phyloP scores from a whole-genome alignment of 2,113 vertebrate genomes.

The Pampusana beccarii region DNA sequence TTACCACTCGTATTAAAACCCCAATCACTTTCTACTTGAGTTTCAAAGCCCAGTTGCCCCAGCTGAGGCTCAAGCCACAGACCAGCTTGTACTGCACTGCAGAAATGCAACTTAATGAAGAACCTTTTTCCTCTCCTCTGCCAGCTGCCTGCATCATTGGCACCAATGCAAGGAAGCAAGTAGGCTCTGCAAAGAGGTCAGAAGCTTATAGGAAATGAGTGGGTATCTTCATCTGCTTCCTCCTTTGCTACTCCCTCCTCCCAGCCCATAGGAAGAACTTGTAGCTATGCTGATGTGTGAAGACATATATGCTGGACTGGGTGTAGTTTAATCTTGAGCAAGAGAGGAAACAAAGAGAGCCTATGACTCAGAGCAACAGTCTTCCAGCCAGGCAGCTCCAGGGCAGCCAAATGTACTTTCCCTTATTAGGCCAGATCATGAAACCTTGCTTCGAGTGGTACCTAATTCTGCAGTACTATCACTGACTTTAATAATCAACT shows the following conservation, averaged over 20 bases:
- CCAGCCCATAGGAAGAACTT: background rate
- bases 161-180: background rate
- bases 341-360: slow-evolving; percentile 33
- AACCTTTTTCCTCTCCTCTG: background rate
- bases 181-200: background rate
- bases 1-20: rapidly evolving
- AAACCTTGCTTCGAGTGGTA: slow-evolving; percentile 25
- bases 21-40: background rate
- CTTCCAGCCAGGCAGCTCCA: slow-evolving; percentile 21
- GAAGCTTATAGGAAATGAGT: background rate
- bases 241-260: background rate
- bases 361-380: slow-evolving; percentile 48
- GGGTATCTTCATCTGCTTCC: background rate
- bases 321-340: slow-evolving; percentile 13
- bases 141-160: background rate
- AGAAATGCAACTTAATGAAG: background rate
- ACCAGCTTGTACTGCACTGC: background rate
- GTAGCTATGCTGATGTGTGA: background rate
- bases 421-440: slow-evolving; percentile 50
- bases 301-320: background rate
- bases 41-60: background rate
- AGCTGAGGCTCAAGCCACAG: background rate
- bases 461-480: background rate
- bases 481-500: background rate
- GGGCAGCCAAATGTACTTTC: slow-evolving; percentile 29